Percentiles rank a stretch among this genome's conserved stretches.
These are phyloP conservation scores for Sarcophaga carnaria DNA, from an alignment of 2,888 invertebrate species.

Conservation along the genomic window DNA sequence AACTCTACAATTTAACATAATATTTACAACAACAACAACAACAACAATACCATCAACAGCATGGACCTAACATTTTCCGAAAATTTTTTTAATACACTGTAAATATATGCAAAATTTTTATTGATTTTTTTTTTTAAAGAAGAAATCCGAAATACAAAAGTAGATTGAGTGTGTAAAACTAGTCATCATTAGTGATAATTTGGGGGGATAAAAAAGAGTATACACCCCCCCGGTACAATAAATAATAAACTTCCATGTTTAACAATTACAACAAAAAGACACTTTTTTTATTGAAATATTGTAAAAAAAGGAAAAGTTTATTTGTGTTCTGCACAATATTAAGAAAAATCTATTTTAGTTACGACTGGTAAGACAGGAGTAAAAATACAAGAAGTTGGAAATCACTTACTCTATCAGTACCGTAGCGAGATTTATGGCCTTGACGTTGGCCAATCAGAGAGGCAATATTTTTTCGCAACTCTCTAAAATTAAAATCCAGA, in stretches of 20 bases:
- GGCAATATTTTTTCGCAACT: too few species aligned
- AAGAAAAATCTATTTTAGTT: too few species aligned
- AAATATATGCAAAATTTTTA: conserved; percentile 40
- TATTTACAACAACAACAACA: conserved; percentile 41
- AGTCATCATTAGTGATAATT: conserved; percentile 67
- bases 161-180: conserved; percentile 65
- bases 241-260: conserved; percentile 59
- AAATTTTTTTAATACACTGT: conserved; percentile 50
- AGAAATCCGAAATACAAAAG: conserved; percentile 25
- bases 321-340: too few species aligned
- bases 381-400: too few species aligned
- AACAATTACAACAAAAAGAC: conserved; percentile 43
- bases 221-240: conserved; percentile 37
- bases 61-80: neutral
- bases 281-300: conserved; percentile 37
- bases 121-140: neutral
- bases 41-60: too few species aligned
- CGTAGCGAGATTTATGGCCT: too few species aligned
- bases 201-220: conserved; percentile 10
- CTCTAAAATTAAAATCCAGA: too few species aligned
- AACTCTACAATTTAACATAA: conserved; percentile 80
- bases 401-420: too few species aligned
- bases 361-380: too few species aligned
- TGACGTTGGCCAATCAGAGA: too few species aligned
- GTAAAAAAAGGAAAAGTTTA: conserved; percentile 12